Percentiles rank a stretch among this genome's conserved stretches.
These are phyloP conservation scores for Sciurus vulgaris DNA, from an alignment of 2,797 vertebrate species.

Conservation along the genomic window DNA sequence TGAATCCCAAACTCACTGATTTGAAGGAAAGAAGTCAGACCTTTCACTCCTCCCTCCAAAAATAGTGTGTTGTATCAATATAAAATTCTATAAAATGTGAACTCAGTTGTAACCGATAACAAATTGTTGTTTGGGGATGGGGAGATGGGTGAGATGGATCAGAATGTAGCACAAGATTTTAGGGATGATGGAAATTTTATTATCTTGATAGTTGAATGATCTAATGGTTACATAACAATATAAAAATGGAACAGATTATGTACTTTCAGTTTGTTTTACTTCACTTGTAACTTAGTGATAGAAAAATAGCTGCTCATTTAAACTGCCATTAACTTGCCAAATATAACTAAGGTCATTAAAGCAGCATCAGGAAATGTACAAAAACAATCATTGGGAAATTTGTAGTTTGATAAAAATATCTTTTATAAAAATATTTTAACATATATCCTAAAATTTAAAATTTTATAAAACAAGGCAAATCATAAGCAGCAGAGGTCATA, in stretches of 20 bases:
- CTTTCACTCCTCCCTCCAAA: not conserved
- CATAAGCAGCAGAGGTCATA: not conserved
- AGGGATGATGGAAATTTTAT: not conserved
- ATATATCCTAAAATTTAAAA: not conserved
- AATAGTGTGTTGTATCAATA: not conserved
- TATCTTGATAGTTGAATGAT: not conserved
- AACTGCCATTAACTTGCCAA: constrained; percentile 27
- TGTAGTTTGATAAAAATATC: not conserved
- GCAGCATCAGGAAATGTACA: not conserved
- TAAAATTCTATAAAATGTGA: constrained; percentile 18
- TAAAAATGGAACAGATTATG: constrained; percentile 20
- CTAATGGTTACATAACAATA: not conserved
- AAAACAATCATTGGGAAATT: not conserved
- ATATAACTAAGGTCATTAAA: not conserved
- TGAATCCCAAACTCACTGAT: not conserved
- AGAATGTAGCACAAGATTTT: not conserved
- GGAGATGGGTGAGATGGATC: not conserved
- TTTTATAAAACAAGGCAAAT: not conserved
- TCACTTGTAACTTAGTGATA: not conserved
- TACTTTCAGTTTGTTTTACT: constrained; percentile 9
- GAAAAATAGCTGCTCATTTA: not conserved
- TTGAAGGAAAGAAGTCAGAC: not conserved
- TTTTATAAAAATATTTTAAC: not conserved
- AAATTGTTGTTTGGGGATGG: not conserved
- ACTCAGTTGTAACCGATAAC: not conserved